Base-by-base conservation (phyloP, 2,888 invertebrate genomes). In the Lobophora halterata region DNA sequence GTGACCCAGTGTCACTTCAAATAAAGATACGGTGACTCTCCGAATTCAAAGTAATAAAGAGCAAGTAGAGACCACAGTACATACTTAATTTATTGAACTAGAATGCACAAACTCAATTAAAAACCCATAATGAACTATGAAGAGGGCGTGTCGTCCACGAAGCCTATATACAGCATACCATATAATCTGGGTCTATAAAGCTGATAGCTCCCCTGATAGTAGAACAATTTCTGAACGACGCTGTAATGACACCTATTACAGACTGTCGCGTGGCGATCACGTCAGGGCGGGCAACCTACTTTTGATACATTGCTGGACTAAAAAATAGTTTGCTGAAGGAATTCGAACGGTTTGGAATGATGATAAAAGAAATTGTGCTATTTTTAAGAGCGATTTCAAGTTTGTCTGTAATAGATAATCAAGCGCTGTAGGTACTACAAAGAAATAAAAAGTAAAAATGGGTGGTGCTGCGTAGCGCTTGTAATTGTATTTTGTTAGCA, bases 231-330 rank as follows among this genome's bases (percentile, higher is more conserved):
- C 83, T 77, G 79, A 72, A 76, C 82, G 81, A 79, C 81, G 75
- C 71, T 65, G 68, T 87, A 87, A 87, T 87, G 86, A 87, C 83
- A 87, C 73, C 82, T 81, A 87, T 87, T 87, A 86, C 64, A 57
- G 58, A 78, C 77, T 83, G 85, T 81, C 85, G 82, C 82, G 75
- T 71, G 61, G 70, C 62, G 48, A 50, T 55, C 57, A 36, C 52
- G n/a, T n/a, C n/a, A n/a, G n/a, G n/a, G n/a, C n/a, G n/a, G 61
- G 52, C 52, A 74, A 79, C 81, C 79, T 73, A 77, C 73, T 76
- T 78, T 68, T 60, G 53, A 61, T 61, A 61, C 53, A 52, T 45
- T 41, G 46, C 56, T 31, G 21, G 30, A 7, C 38, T 44, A 35
- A 36, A 46, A 43, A 49, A 45, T 44, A 25, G 36, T 14, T 36